These are phyloP conservation scores for Tympanoctomys barrerae DNA, from an alignment of 2,797 vertebrate species.

Conservation along the genomic window DNA sequence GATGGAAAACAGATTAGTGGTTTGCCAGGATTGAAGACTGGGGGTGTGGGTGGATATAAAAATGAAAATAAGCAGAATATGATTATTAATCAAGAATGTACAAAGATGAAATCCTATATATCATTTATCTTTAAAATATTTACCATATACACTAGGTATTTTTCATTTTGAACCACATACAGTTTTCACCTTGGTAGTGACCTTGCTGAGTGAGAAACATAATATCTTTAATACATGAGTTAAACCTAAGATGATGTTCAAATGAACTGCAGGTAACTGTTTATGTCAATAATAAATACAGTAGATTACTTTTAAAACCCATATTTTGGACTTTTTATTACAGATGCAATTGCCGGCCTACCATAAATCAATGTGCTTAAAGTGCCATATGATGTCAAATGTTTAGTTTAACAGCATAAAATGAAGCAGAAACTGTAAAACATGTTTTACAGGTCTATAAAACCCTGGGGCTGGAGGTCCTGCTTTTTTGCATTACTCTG, in stretches of 20 bases:
- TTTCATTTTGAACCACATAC: slow-evolving; percentile 73
- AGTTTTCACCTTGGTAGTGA: slow-evolving; percentile 85
- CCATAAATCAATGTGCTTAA: slow-evolving; percentile 87
- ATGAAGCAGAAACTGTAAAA: slow-evolving; percentile 82
- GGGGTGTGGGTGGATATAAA: neutral
- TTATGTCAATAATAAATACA: slow-evolving; percentile 88
- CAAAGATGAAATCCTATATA: slow-evolving; percentile 69
- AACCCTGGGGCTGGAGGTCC: slow-evolving; percentile 79
- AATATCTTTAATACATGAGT: slow-evolving; percentile 82
- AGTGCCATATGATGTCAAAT: slow-evolving; percentile 87
- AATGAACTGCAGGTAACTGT: slow-evolving; percentile 83
- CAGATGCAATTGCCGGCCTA: slow-evolving; percentile 84
- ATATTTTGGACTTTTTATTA: slow-evolving; percentile 84
- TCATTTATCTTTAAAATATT: slow-evolving; percentile 76
- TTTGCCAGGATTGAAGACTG: neutral
- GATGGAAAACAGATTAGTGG: slow-evolving; percentile 57
- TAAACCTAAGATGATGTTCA: slow-evolving; percentile 82
- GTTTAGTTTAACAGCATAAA: slow-evolving; percentile 84
- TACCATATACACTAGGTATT: slow-evolving; percentile 69
- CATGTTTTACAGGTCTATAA: slow-evolving; percentile 86
- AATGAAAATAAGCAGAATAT: slow-evolving; percentile 61
- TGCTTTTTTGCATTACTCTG: slow-evolving; percentile 78
- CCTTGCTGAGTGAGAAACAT: slow-evolving; percentile 82
- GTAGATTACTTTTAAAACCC: slow-evolving; percentile 84
- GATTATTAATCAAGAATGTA: slow-evolving; percentile 46